Conservation (phyloP, 1,140 invertebrate species). For the Drosophila chauvacae region DNA sequence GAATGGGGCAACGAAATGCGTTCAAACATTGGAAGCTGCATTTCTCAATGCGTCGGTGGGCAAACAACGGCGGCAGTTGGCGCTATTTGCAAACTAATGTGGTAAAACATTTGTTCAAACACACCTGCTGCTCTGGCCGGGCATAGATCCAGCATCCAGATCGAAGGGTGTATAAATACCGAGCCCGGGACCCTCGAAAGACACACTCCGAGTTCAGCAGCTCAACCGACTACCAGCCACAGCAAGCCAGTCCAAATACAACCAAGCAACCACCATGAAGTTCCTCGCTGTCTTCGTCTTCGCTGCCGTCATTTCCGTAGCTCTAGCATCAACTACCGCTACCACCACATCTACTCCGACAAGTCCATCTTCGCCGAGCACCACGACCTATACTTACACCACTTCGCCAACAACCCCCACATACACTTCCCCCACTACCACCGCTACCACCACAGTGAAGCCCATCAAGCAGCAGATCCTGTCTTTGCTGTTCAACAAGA, state of each 20-base stretch:
- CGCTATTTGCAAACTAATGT: slow-evolving; percentile 13
- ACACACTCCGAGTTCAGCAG: slow-evolving; percentile 55
- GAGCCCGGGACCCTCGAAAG: slow-evolving; percentile 17
- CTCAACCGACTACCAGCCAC: slow-evolving; percentile 29
- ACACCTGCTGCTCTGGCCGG: background rate
- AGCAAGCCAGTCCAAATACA: slow-evolving; percentile 6
- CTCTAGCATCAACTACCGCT: background rate
- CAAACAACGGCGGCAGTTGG: slow-evolving; percentile 40
- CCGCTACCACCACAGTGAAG: slow-evolving; percentile 42
- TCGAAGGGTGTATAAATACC: slow-evolving; percentile 59
- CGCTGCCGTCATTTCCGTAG: slow-evolving; percentile 14
- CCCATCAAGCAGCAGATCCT: slow-evolving; percentile 71
- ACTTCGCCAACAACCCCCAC: slow-evolving; percentile 8
- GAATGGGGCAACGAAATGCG: slow-evolving; percentile 13
- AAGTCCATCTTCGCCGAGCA: slow-evolving; percentile 4
- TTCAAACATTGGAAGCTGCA: slow-evolving; percentile 42
- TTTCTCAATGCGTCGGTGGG: slow-evolving; percentile 45
- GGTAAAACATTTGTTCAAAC: slow-evolving; percentile 66
- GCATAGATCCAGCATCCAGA: background rate
- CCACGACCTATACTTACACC: slow-evolving; percentile 41
- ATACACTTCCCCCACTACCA: background rate
- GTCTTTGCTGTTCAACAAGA: slow-evolving; percentile 74
- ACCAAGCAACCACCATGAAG: slow-evolving; percentile 52
- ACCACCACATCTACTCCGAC: background rate
- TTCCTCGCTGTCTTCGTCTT: slow-evolving; percentile 49